Evolutionary conservation across 2,113 vertebrate species (phyloP).

Genomic region (Solea solea): DNA sequence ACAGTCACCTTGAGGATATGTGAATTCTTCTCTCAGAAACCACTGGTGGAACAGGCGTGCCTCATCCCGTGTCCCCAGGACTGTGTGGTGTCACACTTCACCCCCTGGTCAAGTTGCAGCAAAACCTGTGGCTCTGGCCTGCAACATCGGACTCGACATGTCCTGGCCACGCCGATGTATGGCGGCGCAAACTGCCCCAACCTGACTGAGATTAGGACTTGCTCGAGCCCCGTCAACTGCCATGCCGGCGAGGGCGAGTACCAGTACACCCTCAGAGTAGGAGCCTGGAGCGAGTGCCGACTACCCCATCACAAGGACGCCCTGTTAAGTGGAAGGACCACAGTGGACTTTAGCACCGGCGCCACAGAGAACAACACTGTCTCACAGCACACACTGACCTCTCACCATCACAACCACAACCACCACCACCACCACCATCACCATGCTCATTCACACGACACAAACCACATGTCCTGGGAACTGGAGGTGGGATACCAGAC

Average conservation of each 20-base stretch:
- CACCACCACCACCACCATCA: slow-evolving; percentile 61
- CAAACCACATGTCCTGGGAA: slow-evolving; percentile 70
- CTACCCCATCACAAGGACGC: slow-evolving; percentile 81
- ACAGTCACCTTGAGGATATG: slow-evolving; percentile 85
- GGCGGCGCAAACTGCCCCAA: slow-evolving; percentile 90
- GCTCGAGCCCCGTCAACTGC: slow-evolving; percentile 75
- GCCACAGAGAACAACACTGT: slow-evolving; percentile 79
- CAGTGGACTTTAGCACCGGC: slow-evolving; percentile 80
- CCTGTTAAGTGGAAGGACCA: slow-evolving; percentile 77
- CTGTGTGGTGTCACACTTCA: slow-evolving; percentile 91
- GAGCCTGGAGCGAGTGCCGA: slow-evolving; percentile 88
- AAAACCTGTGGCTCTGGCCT: slow-evolving; percentile 79
- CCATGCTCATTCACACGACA: slow-evolving; percentile 56
- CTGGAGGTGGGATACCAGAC: slow-evolving; percentile 90
- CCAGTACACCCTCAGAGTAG: slow-evolving; percentile 90
- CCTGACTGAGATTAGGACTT: slow-evolving; percentile 87
- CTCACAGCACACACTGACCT: slow-evolving; percentile 64
- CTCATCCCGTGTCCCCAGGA: slow-evolving; percentile 94
- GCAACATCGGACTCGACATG: slow-evolving; percentile 86
- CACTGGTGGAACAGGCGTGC: slow-evolving; percentile 89
- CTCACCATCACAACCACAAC: slow-evolving; percentile 58
- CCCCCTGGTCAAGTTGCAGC: slow-evolving; percentile 88
- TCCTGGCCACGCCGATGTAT: slow-evolving; percentile 88
- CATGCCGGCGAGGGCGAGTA: slow-evolving; percentile 83
- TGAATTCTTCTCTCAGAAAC: slow-evolving; percentile 88